Base-by-base conservation (phyloP, 2,113 vertebrate genomes). In the Trichomycterus rosablanca region DNA sequence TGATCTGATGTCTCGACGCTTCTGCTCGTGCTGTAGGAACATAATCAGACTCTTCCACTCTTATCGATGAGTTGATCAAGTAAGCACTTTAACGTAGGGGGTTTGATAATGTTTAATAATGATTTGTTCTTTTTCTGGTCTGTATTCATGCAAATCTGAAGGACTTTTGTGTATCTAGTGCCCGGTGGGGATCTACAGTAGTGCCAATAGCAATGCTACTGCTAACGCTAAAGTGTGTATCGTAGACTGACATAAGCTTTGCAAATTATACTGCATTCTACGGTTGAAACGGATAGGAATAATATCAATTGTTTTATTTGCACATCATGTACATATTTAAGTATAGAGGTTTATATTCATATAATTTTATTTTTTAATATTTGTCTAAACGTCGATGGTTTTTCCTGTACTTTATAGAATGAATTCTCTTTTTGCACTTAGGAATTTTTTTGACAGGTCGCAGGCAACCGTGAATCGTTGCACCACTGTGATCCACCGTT, bases 281-380 rank as follows among this genome's bases (percentile, higher is more conserved):
- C 19, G 48, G 35, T 56, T 55, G 32, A 50, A 65, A 49, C 42
- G 5, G 48, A 59, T 43, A 34, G 28, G 32, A 19, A 45, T 43
- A 60, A 49, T 39, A 34, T 19, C 30, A 28, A 49, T 79, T 78
- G 88, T 90, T 91, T 85, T 80, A 81, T 88, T 88, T 86, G 84
- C 74, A 78, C 83, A 82, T 88, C 78, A 70, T 92, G 85, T 91
- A 90, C 77, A 92, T 92, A 93, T 87, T 91, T 88, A 88, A 89
- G 82, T 80, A 82, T 84, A 92, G 89, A 93, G 86, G 88, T 92
- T 92, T 91, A 89, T 92, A 90, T 86, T 74, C 87, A 64, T 87
- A 87, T 86, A 86, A 89, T 90, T 92, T 91, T 90, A 89, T 89
- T 91, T 89, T 54, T 92, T 83, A 86, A 77, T 85, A 88, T 90